Conservation (phyloP, 2,113 vertebrate species). For the Romanogobio albipinnatus region DNA sequence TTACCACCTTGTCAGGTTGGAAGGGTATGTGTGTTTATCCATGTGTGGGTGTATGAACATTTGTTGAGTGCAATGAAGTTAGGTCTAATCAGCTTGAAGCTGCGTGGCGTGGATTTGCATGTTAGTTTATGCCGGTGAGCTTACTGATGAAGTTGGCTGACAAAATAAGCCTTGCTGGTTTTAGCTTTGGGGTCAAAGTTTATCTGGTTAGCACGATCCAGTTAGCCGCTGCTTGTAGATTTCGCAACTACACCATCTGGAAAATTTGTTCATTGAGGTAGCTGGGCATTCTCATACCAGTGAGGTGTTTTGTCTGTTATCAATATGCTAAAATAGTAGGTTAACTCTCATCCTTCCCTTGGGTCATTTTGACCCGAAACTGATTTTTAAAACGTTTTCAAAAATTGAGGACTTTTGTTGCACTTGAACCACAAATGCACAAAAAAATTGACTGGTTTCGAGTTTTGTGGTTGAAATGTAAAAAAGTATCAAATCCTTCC, state of each 20-base stretch:
- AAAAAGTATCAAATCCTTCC: too few relatives aligned
- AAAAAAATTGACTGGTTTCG: too few relatives aligned
- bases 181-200: not conserved
- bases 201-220: not conserved
- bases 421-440: too few relatives aligned
- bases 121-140: not conserved
- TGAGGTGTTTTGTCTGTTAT: not conserved
- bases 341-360: not conserved
- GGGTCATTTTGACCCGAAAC: too few relatives aligned
- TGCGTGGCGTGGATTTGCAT: not conserved
- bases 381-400: too few relatives aligned
- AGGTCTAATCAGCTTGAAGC: not conserved
- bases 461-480: too few relatives aligned
- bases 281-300: not conserved
- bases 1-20: constrained; percentile 32
- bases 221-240: not conserved
- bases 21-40: constrained; percentile 11
- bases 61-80: not conserved
- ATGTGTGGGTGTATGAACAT: not conserved
- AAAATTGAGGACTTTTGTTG: too few relatives aligned
- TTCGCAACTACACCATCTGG: not conserved
- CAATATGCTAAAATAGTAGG: not conserved
- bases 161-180: not conserved
- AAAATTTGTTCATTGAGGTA: not conserved
- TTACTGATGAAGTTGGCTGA: not conserved